phyloP scores from a whole-genome alignment of 2,888 invertebrate species.

The Drosophila aldrichi region DNA sequence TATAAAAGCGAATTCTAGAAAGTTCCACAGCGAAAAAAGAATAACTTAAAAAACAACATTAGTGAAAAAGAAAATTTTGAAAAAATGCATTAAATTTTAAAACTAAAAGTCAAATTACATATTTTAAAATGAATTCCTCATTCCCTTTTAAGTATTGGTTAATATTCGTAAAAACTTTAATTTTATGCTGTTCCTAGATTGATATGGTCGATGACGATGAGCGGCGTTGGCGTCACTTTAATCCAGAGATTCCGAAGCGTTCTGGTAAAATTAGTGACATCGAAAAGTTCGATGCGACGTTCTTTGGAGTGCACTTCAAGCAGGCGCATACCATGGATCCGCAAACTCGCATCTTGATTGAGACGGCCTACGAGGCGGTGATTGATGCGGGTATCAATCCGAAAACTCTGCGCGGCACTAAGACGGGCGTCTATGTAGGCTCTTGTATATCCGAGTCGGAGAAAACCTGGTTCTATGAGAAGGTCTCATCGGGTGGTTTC shows the following conservation, averaged over 20 bases:
- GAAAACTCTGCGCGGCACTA: slow-evolving; percentile 87
- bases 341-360: slow-evolving; percentile 91
- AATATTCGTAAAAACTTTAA: background rate
- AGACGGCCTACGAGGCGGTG: slow-evolving; percentile 91
- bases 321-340: slow-evolving; percentile 92
- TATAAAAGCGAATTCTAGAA: background rate
- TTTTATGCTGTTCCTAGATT: slow-evolving; percentile 85
- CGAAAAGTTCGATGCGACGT: slow-evolving; percentile 91
- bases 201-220: slow-evolving; percentile 94
- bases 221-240: slow-evolving; percentile 90
- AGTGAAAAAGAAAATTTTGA: background rate
- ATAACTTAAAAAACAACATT: background rate
- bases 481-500: slow-evolving; percentile 86
- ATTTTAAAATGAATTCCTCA: background rate
- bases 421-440: slow-evolving; percentile 91
- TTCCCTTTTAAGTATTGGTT: background rate
- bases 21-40: background rate
- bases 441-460: slow-evolving; percentile 90
- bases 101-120: background rate
- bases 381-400: slow-evolving; percentile 92
- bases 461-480: slow-evolving; percentile 90
- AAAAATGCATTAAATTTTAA: background rate
- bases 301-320: slow-evolving; percentile 91
- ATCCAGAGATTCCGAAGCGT: slow-evolving; percentile 90
- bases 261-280: slow-evolving; percentile 90